These are phyloP conservation scores for Lithophane semibrunnea DNA, from an alignment of 2,888 invertebrate species.

Conservation along the genomic window DNA sequence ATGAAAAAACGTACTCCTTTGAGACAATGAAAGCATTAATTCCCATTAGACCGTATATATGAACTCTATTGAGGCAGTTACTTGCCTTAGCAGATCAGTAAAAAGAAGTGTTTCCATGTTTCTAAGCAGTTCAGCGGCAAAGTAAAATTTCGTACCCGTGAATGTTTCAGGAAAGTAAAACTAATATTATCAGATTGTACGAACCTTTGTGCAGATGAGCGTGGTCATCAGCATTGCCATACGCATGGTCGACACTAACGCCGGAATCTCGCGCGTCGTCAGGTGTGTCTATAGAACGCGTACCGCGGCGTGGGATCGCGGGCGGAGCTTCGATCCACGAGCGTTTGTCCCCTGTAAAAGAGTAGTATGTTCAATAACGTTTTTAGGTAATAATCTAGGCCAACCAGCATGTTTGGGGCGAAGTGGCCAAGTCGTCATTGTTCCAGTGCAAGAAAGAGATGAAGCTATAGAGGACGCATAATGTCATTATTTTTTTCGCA, in stretches of 20 bases:
- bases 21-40: background rate
- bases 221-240: slow-evolving; percentile 84
- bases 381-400: background rate
- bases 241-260: slow-evolving; percentile 85
- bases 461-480: background rate
- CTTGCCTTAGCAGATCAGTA: background rate
- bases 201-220: slow-evolving; percentile 74
- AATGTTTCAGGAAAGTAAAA: too few relatives aligned
- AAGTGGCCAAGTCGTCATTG: background rate
- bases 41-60: too few relatives aligned
- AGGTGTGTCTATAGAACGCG: slow-evolving; percentile 81
- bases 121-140: background rate
- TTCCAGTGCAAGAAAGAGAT: background rate
- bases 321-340: slow-evolving; percentile 80
- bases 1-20: background rate
- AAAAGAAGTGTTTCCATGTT: background rate
- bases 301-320: slow-evolving; percentile 83
- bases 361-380: background rate
- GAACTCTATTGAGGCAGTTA: too few relatives aligned
- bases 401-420: background rate
- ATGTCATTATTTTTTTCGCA: background rate
- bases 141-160: background rate
- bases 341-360: slow-evolving; percentile 69
- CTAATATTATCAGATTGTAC: too few relatives aligned
- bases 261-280: slow-evolving; percentile 86